phyloP scores from a whole-genome alignment of 2,113 vertebrate genomes.

The Sinocyclocheilus rhinocerous region DNA sequence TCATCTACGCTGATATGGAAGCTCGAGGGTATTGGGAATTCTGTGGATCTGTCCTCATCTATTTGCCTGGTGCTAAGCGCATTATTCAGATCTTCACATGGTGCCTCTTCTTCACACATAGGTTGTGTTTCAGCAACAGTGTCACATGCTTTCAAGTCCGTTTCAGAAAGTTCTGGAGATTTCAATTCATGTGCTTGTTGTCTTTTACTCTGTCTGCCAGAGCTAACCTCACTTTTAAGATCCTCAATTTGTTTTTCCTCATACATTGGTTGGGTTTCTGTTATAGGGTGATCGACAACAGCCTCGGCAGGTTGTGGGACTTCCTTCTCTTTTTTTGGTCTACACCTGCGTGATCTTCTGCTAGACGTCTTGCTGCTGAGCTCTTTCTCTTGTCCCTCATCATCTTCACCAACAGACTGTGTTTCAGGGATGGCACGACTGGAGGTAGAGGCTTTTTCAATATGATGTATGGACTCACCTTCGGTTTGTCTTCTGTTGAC shows the following conservation, averaged over 20 bases:
- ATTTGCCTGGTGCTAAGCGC: neutral
- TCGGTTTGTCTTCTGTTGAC: neutral
- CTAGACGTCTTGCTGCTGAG: neutral
- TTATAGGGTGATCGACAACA: constrained; percentile 47
- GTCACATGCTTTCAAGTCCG: neutral
- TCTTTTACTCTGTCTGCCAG: neutral
- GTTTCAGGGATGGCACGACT: constrained; percentile 47
- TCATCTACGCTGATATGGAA: constrained; percentile 43
- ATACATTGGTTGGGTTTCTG: constrained; percentile 6
- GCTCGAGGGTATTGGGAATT: neutral
- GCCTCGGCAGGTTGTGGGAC: neutral
- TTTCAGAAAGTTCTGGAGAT: constrained; percentile 1
- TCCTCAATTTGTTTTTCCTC: constrained; percentile 31
- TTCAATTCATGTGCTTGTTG: constrained; percentile 10
- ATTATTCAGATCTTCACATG: neutral
- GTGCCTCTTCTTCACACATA: neutral
- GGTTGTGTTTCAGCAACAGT: constrained; percentile 53
- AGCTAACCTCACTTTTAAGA: neutral
- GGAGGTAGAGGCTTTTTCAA: constrained; percentile 4
- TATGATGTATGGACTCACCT: neutral
- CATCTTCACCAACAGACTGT: constrained; percentile 42
- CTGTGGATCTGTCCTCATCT: neutral
- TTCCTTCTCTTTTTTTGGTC: neutral
- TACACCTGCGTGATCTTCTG: constrained; percentile 1
- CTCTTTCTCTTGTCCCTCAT: neutral